A percentile compares a stretch with the other conserved stretches of the same genome.
Conservation (phyloP, 2,797 vertebrate genomes). For the Pristis pectinata region DNA sequence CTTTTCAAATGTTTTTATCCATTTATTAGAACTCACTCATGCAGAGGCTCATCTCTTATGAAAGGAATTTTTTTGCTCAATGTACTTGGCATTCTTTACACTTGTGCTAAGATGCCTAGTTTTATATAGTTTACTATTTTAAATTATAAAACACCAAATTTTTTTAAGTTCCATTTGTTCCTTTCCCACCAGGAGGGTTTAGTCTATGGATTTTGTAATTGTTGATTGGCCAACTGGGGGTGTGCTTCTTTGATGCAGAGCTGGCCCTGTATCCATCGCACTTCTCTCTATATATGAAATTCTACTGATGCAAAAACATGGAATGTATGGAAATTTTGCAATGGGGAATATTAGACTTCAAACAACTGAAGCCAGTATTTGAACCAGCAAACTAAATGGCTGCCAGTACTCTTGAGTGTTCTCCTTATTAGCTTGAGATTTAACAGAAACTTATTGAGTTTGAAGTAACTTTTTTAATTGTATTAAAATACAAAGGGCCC, state of each 20-base stretch:
- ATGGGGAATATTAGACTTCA: background rate
- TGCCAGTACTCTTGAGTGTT: background rate
- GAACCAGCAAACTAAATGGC: background rate
- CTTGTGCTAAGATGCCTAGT: background rate
- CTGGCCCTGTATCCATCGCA: background rate
- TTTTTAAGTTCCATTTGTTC: background rate
- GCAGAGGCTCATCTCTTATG: background rate
- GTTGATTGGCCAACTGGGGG: background rate
- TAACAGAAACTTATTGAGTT: background rate
- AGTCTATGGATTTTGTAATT: background rate
- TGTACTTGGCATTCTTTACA: background rate
- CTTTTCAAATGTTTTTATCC: background rate
- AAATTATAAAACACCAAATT: background rate
- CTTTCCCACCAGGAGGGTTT: background rate
- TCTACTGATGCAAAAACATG: background rate
- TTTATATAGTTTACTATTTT: background rate
- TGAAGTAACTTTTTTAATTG: conserved; percentile 13
- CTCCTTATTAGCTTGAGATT: conserved; percentile 12
- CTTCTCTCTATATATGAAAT: background rate
- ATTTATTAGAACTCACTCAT: background rate
- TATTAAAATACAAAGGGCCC: background rate
- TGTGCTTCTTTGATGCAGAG: conserved; percentile 18
- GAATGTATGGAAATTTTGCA: background rate
- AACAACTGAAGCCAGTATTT: background rate
- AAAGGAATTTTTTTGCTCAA: background rate